Conservation (phyloP, 2,113 vertebrate species). For the Stigmatopora argus region DNA sequence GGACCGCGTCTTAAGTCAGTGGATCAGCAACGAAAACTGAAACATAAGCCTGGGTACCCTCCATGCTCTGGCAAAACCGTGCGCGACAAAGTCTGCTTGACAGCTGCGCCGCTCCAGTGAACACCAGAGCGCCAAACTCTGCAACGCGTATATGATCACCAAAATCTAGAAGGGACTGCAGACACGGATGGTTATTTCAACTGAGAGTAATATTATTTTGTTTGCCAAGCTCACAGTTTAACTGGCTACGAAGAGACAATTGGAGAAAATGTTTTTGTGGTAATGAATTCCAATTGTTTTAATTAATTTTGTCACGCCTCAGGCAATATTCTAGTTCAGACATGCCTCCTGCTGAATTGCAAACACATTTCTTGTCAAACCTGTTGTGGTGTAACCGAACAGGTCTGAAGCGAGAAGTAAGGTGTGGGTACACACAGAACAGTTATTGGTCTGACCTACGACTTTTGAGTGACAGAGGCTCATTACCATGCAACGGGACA, state of each 20-base stretch:
- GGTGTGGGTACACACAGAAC: constrained; percentile 7
- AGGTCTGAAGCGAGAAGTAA: background rate
- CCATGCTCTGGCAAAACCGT: constrained; percentile 40
- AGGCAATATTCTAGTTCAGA: constrained; percentile 40
- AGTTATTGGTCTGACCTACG: background rate
- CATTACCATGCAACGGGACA: constrained; percentile 35
- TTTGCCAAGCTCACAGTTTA: background rate
- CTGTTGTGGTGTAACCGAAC: constrained; percentile 41
- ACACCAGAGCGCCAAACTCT: constrained; percentile 47
- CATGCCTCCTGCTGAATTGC: constrained; percentile 35
- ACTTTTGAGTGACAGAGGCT: constrained; percentile 45
- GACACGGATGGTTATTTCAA: constrained; percentile 34
- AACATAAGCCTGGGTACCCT: constrained; percentile 48
- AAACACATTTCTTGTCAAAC: constrained; percentile 52
- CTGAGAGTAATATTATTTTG: constrained; percentile 16
- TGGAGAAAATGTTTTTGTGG: constrained; percentile 11
- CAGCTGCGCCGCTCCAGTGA: constrained; percentile 60
- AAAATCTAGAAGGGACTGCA: constrained; percentile 49
- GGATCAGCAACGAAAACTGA: constrained; percentile 64
- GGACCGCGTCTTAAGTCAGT: constrained; percentile 50
- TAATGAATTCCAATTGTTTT: constrained; percentile 20
- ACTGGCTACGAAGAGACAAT: background rate
- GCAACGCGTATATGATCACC: constrained; percentile 51
- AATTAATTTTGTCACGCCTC: constrained; percentile 37
- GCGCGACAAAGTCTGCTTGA: constrained; percentile 52